Base-by-base conservation (phyloP, 1,140 invertebrate genomes). In the Pogonognathellus flavescens region DNA sequence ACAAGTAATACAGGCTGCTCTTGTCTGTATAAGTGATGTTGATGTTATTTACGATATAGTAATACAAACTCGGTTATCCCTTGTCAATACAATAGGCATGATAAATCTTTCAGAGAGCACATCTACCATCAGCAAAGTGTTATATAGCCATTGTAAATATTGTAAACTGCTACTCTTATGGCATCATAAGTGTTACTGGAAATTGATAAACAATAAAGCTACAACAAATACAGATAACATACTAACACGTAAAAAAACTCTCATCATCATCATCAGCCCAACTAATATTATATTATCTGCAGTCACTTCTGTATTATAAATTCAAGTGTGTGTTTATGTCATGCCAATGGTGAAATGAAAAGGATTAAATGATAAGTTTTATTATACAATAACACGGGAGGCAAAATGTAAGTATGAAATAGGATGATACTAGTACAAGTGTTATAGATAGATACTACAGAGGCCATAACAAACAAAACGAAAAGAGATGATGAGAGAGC, bases 151-250 rank as follows among this genome's bases (percentile, higher is more conserved):
- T 76, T 76, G 70, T 76, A 76, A 76, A 76, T 41, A 76, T 76
- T 76, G 70, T 76, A 41, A 76, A 76, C 25, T 25, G 70, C 70
- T 76, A 49, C 70, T 49, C 70, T 76, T 76, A 76, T 76, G 70
- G 70, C 70, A 76, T 76, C 70, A 76, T 76, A 76, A 76, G 70
- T 76, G 70, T 76, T 31, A 31, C 18, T 76, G 70, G n/a, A 76
- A 76, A 76, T 76, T 76, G 70, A 76, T 76, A 76, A 76, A 76
- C 70, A 76, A 76, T 76, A 76, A 76, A 76, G 70, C 70, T 76
- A 76, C 70, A 49, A 76, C 70, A 76, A 76, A 76, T 49, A 76
- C 49, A 76, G 70, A 76, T 76, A 76, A 76, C 70, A 76, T 76
- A 41, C 31, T 57, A 76, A 76, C 70, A 76, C 41, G 31, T 76